Evolutionary conservation across 2,113 vertebrate species (phyloP), one percentile per base, ranked within the genome.

Genomic region (Sitta europaea): DNA sequence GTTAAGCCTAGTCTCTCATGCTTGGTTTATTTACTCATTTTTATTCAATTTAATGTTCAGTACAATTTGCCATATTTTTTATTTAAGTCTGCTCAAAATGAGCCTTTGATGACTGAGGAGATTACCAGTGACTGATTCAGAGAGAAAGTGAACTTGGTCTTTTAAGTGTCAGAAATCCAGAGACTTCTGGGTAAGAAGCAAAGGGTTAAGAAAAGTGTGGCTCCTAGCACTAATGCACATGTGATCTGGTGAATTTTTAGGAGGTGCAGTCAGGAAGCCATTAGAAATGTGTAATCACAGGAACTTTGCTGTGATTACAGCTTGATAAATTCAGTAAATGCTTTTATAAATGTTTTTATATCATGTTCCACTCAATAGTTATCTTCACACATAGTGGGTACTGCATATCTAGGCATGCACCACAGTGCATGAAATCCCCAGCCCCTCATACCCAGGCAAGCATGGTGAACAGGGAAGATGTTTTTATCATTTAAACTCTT

Each of bases 361-460:
- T 16, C 10, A n/a, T 28, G 28, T 86, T 72, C 25, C 10, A 28
- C 10, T 79, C 1, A 0, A 45, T 70, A 86, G 9, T 12, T 66
- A 2, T n/a, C 51, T 65, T 78, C 20, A 29, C 65, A 11, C 4
- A 2, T 23, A 14, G 9, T 43, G 36, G 36, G 11, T 74, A 27
- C 23, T 28, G 40, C 0, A 0, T 45, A 48, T 38, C 50, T 50
- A 3, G n/a, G 33, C 2, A 35, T 0, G 7, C 6, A 51, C 29
- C 8, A 12, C 25, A 25, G 4, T 12, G 10, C 18, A 24, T 10
- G 21, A 81, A 90, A 86, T 65, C 31, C 17, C 15, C n/a, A 54
- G 48, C 4, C 27, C 51, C 21, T 17, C 6, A 20, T 29, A 19
- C 15, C 16, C 25, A n/a, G 40, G 50, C 20, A 54, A 67, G 17